Evolutionary conservation across 1,140 invertebrate species (phyloP), one percentile per base, ranked within the genome.

Genomic region (Charaxes varanes): DNA sequence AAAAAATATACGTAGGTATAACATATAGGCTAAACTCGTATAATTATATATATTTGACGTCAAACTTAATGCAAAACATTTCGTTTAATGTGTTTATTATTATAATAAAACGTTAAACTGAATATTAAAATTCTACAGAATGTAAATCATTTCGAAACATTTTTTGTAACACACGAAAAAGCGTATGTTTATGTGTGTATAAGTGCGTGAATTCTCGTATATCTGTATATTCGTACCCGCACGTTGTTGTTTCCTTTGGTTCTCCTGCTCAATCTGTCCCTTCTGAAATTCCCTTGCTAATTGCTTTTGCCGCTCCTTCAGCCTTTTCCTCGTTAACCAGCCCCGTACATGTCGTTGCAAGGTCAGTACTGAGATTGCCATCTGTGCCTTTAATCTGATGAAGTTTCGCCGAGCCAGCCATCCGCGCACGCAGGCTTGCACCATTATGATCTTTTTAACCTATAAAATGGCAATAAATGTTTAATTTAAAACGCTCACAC

Each of bases 381-480:
- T 85, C 47, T 88, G 86, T 70, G 86, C 88, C 38, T 88, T 87
- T 22, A 88, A 73, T 16, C 86, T 80, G 36, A 86, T 77, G 67
- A 86, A 90, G 16, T 83, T 64, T 2, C 86, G 84, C 24, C 85
- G 86, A 0, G 91, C 91, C 3, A 94, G 58, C 90, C 92, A 94
- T 37, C 90, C 86, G 12, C 94, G 84, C 0, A 91, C 85, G 45
- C 87, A 90, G 0, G 92, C 85, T 78, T 94, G 93, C 0, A 93
- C 88, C 41, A 90, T 68, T 1, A 93, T 84, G 12, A 94, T 89
- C 56, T 90, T 91, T 28, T 87, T 86, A 42, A 91, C 78, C 85
- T 91, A 83, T 23, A 76, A 68, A 35, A 19, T 10, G 7, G 4
- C 12, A 27, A 37, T n/a, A n/a, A n/a, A n/a, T n/a, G n/a, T n/a